phyloP scores from a whole-genome alignment of 2,113 vertebrate species.

The Cervus canadensis region DNA sequence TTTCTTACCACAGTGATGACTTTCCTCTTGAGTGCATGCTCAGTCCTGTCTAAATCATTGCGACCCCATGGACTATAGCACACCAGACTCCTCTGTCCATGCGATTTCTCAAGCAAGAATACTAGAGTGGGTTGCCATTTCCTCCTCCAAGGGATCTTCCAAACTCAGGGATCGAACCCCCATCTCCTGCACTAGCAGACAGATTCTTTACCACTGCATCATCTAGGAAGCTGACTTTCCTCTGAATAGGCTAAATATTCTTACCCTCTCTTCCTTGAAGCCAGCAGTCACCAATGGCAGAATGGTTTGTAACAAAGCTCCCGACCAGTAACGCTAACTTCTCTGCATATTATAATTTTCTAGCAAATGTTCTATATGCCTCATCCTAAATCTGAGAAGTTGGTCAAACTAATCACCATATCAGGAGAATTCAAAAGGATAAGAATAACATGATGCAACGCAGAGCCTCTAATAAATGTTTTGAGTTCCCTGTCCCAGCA shows the following conservation, averaged over 20 bases:
- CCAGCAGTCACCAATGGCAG: not conserved
- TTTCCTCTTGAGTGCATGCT: not conserved
- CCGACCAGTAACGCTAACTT: not conserved
- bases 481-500: not conserved
- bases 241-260: not conserved
- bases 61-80: fast-evolving
- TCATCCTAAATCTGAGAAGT: not conserved
- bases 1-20: not conserved
- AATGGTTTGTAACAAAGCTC: not conserved
- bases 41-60: not conserved
- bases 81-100: not conserved
- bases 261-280: not conserved
- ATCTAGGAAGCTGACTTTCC: not conserved
- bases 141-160: not conserved
- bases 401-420: not conserved
- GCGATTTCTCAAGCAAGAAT: not conserved
- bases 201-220: not conserved
- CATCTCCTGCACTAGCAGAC: not conserved
- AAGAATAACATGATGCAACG: not conserved
- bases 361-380: not conserved
- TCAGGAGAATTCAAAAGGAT: not conserved
- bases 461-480: not conserved
- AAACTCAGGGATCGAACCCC: not conserved
- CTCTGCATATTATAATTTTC: not conserved
- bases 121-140: not conserved